Evolutionary conservation across 35 echinoderm and acorn worm species (phyloP).

Genomic region (Amphiura filiformis): DNA sequence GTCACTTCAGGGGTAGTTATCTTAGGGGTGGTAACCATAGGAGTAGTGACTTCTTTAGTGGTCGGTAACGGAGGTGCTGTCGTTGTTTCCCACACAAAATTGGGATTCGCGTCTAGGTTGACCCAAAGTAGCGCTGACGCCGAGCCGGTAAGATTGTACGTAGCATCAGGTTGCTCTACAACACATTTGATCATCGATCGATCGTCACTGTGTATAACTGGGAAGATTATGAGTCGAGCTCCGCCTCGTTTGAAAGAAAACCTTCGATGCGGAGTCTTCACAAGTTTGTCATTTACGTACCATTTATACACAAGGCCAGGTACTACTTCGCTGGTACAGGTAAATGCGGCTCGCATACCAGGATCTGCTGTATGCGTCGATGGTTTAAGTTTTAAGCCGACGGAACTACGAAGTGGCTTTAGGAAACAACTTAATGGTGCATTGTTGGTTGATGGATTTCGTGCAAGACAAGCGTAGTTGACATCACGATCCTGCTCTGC

Average conservation of each 20-base stretch:
- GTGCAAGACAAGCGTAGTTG: background rate
- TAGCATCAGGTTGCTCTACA: background rate
- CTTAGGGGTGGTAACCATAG: no score
- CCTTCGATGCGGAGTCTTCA: background rate
- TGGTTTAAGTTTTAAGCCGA: background rate
- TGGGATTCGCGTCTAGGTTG: background rate
- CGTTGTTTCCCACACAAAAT: background rate
- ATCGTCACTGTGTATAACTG: background rate
- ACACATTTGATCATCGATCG: background rate
- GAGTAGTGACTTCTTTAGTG: no score
- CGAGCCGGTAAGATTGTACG: background rate
- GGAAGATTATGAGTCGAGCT: background rate
- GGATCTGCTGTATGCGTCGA: background rate
- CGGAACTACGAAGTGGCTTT: background rate
- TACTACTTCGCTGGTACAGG: background rate
- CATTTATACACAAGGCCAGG: background rate
- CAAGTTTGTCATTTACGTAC: background rate
- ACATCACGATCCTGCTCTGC: background rate
- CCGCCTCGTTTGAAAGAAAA: background rate
- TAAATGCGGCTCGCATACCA: background rate
- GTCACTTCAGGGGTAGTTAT: no score
- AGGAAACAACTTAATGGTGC: background rate
- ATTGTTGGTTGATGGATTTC: background rate
- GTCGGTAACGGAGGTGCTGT: background rate
- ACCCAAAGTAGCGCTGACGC: background rate